These are phyloP conservation scores for Myocastor coypus DNA, from an alignment of 2,113 vertebrate species.

Conservation along the genomic window DNA sequence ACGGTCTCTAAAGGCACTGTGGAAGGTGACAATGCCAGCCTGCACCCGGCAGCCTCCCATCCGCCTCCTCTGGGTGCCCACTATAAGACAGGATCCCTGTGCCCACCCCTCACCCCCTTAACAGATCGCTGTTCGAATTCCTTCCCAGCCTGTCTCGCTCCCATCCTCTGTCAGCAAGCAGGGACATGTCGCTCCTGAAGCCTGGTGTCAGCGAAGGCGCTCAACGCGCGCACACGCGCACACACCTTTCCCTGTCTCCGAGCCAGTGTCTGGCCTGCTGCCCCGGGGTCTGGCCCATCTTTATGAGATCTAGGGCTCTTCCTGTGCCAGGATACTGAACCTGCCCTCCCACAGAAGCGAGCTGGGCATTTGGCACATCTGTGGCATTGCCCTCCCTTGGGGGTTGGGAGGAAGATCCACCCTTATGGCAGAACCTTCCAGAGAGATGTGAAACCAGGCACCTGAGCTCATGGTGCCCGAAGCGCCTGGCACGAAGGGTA, in stretches of 20 bases:
- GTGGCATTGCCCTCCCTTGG: constrained; percentile 4
- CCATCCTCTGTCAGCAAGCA: constrained; percentile 56
- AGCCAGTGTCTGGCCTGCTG: constrained; percentile 57
- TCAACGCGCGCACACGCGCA: neutral
- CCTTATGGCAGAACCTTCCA: constrained; percentile 68
- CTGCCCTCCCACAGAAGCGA: neutral
- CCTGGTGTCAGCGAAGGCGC: neutral
- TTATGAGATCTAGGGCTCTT: constrained; percentile 35
- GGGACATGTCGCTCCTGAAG: constrained; percentile 46
- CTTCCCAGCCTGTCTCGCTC: constrained; percentile 29
- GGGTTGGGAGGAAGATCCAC: constrained; percentile 48
- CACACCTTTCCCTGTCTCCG: constrained; percentile 14
- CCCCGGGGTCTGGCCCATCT: constrained; percentile 53
- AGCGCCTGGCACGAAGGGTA: constrained; percentile 73
- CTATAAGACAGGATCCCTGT: neutral
- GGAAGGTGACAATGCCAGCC: neutral
- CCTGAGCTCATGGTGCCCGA: constrained; percentile 74
- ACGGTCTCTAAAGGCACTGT: neutral
- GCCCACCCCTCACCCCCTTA: neutral
- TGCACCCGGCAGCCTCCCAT: neutral
- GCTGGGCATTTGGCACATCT: neutral
- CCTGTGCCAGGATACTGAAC: neutral
- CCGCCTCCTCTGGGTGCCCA: neutral
- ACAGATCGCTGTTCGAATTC: neutral
- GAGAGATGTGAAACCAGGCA: constrained; percentile 60